Conservation (phyloP, 2,113 vertebrate genomes). For the Microtus pennsylvanicus region DNA sequence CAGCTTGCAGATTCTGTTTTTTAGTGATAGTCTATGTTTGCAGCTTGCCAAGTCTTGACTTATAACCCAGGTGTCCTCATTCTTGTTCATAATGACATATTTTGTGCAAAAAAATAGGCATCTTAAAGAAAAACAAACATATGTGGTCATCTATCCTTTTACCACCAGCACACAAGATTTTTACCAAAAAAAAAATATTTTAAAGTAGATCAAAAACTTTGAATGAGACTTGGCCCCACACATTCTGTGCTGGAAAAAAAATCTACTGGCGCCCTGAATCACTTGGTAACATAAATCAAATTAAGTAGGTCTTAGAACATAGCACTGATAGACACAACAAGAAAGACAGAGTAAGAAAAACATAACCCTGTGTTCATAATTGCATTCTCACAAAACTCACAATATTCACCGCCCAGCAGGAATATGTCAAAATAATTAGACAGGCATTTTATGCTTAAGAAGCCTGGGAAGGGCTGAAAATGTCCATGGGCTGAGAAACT, state of each 20-base stretch:
- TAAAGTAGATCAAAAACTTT: constrained; percentile 55
- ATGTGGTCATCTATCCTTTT: constrained; percentile 48
- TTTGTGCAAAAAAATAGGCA: constrained; percentile 7
- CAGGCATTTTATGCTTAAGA: constrained; percentile 25
- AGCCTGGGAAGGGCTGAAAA: constrained; percentile 26
- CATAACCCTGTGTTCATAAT: constrained; percentile 34
- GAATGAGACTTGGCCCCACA: constrained; percentile 13
- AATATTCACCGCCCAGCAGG: constrained; percentile 20
- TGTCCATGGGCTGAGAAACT: not conserved
- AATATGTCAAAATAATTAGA: constrained; percentile 73
- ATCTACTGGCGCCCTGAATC: not conserved
- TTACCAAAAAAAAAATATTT: constrained; percentile 62
- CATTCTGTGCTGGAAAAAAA: constrained; percentile 56
- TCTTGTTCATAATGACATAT: not conserved
- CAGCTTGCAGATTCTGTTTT: constrained; percentile 25
- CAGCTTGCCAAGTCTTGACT: not conserved
- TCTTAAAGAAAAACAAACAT: constrained; percentile 24
- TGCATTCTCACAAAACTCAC: not conserved
- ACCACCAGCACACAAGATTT: constrained; percentile 30
- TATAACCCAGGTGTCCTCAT: not conserved
- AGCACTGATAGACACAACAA: not conserved
- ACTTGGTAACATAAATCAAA: constrained; percentile 65
- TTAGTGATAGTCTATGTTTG: not conserved
- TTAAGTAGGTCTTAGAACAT: constrained; percentile 25
- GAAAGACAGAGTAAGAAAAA: constrained; percentile 37